A percentile compares a stretch with the other conserved stretches of the same genome.
phyloP scores from a whole-genome alignment of 1,140 invertebrate genomes.

The Lerema accius region DNA sequence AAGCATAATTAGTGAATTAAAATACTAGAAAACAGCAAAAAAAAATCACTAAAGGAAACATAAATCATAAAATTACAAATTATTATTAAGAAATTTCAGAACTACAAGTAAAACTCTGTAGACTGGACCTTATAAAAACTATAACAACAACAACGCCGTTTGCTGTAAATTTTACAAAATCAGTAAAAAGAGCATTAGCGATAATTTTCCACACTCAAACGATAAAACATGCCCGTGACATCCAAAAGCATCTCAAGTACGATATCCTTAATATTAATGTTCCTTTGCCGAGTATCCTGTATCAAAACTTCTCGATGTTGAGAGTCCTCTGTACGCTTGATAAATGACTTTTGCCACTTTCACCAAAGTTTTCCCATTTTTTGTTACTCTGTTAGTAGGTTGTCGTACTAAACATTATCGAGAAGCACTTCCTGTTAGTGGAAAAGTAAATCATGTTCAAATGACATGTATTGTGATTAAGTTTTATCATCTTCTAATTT shows the following conservation, averaged over 20 bases:
- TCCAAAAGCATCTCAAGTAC: slow-evolving; percentile 68
- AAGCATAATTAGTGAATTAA: no score
- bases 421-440: no score
- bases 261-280: slow-evolving; percentile 82
- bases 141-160: no score
- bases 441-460: no score
- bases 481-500: no score
- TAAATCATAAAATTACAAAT: no score
- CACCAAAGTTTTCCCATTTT: slow-evolving; percentile 69
- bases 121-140: no score
- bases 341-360: slow-evolving; percentile 79
- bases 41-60: no score
- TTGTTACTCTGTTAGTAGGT: slow-evolving; percentile 42
- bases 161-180: background rate
- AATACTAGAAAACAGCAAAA: no score
- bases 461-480: no score
- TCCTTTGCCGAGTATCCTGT: slow-evolving; percentile 74
- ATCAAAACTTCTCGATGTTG: slow-evolving; percentile 78
- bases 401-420: slow-evolving; percentile 1
- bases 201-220: slow-evolving; percentile 54
- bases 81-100: no score
- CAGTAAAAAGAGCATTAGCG: slow-evolving; percentile 27
- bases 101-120: no score
- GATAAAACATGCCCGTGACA: slow-evolving; percentile 75
- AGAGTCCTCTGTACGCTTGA: slow-evolving; percentile 80